Conservation (phyloP, 2,113 vertebrate genomes). For the Oreochromis spilurus region DNA sequence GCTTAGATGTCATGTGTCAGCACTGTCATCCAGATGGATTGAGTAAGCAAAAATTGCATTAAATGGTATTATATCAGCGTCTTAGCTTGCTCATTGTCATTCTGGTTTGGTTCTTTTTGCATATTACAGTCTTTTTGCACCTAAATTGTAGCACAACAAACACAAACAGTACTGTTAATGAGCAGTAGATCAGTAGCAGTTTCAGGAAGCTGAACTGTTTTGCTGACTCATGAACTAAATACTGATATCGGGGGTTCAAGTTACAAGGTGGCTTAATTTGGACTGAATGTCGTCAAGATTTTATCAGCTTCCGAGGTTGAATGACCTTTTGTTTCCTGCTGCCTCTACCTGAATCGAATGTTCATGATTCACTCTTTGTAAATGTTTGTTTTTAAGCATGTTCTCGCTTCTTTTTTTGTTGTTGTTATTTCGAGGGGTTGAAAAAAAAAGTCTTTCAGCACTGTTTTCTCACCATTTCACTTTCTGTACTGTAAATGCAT, state of each 20-base stretch:
- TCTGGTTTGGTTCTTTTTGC: neutral
- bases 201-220: neutral
- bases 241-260: neutral
- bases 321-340: neutral
- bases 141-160: neutral
- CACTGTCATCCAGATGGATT: neutral
- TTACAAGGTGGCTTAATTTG: neutral
- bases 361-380: slow-evolving; percentile 54
- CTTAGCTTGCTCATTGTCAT: neutral
- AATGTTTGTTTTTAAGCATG: slow-evolving; percentile 78
- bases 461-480: slow-evolving; percentile 61
- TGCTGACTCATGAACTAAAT: neutral
- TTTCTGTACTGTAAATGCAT: slow-evolving; percentile 77
- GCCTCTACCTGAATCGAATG: slow-evolving; percentile 15
- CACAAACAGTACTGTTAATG: neutral
- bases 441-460: slow-evolving; percentile 13
- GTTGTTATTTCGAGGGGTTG: neutral
- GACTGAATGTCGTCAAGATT: neutral
- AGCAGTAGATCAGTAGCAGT: neutral
- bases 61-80: neutral
- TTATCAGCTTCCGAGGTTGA: neutral
- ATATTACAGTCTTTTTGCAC: neutral
- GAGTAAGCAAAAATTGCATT: neutral
- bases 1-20: neutral
- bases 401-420: neutral